Evolutionary conservation across 2,113 vertebrate genomes (phyloP).

Genomic region (Stigmatopora nigra): DNA sequence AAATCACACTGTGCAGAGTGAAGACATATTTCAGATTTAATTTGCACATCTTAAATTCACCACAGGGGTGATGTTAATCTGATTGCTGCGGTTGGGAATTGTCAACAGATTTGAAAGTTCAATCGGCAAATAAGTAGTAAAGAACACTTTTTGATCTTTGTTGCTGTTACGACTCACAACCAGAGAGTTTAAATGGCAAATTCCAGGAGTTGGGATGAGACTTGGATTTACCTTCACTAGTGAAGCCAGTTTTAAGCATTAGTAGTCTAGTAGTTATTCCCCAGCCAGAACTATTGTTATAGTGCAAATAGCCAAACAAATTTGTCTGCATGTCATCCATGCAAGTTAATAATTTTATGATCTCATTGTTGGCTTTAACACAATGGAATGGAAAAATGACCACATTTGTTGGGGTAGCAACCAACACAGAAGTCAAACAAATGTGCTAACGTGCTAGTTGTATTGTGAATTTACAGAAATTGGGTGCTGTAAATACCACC

Average conservation of each 20-base stretch:
- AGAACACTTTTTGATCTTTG: slow-evolving; percentile 49
- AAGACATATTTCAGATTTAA: slow-evolving; percentile 14
- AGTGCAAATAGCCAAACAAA: not conserved
- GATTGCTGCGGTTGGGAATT: slow-evolving; percentile 7
- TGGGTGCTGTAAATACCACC: slow-evolving; percentile 25
- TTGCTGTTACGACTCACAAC: slow-evolving; percentile 39
- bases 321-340: not conserved
- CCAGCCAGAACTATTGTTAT: slow-evolving; percentile 10
- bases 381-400: not conserved
- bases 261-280: slow-evolving; percentile 28
- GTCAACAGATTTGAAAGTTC: slow-evolving; percentile 34
- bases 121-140: slow-evolving; percentile 37
- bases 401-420: not conserved
- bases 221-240: slow-evolving; percentile 51
- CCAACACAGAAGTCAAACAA: not conserved
- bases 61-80: not conserved
- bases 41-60: not conserved
- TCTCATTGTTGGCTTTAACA: not conserved
- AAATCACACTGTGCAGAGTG: slow-evolving; percentile 27
- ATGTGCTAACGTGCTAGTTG: not conserved
- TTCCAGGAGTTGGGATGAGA: slow-evolving; percentile 44
- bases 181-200: slow-evolving; percentile 49
- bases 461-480: not conserved
- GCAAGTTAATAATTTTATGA: not conserved
- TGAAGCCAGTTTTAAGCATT: slow-evolving; percentile 42